Percentiles rank a stretch among this genome's conserved stretches.
phyloP scores from a whole-genome alignment of 2,888 invertebrate genomes.

The Nomada ferruginata region DNA sequence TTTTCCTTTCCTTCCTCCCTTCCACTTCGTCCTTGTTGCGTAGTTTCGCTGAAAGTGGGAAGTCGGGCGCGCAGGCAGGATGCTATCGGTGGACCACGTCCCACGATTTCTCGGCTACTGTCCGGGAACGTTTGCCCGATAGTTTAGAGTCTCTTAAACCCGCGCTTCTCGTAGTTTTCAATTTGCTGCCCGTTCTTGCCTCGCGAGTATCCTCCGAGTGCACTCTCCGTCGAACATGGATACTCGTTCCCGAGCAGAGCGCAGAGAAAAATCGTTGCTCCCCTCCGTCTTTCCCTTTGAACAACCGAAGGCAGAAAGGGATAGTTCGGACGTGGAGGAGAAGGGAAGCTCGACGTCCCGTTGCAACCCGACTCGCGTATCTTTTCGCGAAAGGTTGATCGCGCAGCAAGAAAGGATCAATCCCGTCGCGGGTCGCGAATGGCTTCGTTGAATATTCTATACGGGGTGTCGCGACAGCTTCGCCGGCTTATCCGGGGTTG shows the following conservation, averaged over 20 bases:
- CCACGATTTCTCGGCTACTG: slow-evolving; percentile 6
- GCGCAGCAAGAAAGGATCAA: slow-evolving; percentile 40
- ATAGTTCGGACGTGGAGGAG: too few species aligned
- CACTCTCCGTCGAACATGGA: background rate
- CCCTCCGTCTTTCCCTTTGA: too few species aligned
- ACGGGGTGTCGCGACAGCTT: slow-evolving; percentile 47
- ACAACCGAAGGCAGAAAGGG: background rate
- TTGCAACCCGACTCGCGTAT: slow-evolving; percentile 28
- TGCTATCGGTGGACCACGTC: background rate
- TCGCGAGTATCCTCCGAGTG: background rate
- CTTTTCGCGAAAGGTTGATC: slow-evolving; percentile 25
- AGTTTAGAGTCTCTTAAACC: background rate
- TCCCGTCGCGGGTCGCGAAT: slow-evolving; percentile 42
- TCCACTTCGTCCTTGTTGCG: background rate
- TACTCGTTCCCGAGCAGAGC: background rate
- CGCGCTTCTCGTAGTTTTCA: slow-evolving; percentile 10
- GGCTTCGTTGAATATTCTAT: slow-evolving; percentile 64
- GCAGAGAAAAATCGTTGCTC: too few species aligned
- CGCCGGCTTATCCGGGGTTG: slow-evolving; percentile 47
- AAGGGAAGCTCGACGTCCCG: background rate
- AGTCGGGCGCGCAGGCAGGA: background rate
- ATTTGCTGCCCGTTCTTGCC: background rate
- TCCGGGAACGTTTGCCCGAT: background rate
- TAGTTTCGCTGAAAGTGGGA: background rate
- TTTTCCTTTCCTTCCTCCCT: too few species aligned